Base-by-base conservation (phyloP, 2,888 invertebrate genomes). In the Athalia rosae region DNA sequence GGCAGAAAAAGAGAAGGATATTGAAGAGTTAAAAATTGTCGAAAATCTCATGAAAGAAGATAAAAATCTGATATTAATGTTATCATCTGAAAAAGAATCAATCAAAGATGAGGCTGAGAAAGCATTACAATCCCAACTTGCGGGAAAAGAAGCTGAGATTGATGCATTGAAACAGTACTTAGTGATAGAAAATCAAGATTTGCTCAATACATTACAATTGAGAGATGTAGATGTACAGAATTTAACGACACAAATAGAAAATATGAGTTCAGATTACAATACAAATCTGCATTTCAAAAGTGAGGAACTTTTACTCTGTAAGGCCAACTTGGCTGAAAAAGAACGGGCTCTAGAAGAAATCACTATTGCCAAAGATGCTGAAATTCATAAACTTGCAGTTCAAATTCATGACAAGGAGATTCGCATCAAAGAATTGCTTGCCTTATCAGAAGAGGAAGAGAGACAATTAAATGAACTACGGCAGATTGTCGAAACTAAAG, bases 311-410 rank as follows among this genome's bases (percentile, higher is more conserved):
- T 41, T 69, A 4, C 77, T 77, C 0, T 71, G 82, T 0, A 82
- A 80, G 7, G 48, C 78, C 0, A 83, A 87, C 13, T 62, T 89
- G 3, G 80, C 81, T 0, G 87, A 88, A 28, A 84, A 84, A 8
- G 86, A 87, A 4, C 79, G 84, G 15, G 80, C 83, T 76, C 66
- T 88, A 0, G 84, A 91, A 81, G 93, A 92, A 81, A 84, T 91
- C 79, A 91, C 87, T 77, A 92, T 90, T 77, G 92, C 92, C 76
- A 95, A 95, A 87, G 95, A 95, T 84, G 88, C 94, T 64, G 95
- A 95, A 88, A 94, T 95, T 82, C 94, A 95, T 8, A 93, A 94
- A 6, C 88, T 95, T 13, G 94, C 94, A 84, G 93, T 94, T 81
- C 94, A 92, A 86, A 90, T 93, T 82, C 91, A 92, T 58, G 92